Base-by-base conservation (phyloP, 2,113 vertebrate genomes). In the Clupea harengus region DNA sequence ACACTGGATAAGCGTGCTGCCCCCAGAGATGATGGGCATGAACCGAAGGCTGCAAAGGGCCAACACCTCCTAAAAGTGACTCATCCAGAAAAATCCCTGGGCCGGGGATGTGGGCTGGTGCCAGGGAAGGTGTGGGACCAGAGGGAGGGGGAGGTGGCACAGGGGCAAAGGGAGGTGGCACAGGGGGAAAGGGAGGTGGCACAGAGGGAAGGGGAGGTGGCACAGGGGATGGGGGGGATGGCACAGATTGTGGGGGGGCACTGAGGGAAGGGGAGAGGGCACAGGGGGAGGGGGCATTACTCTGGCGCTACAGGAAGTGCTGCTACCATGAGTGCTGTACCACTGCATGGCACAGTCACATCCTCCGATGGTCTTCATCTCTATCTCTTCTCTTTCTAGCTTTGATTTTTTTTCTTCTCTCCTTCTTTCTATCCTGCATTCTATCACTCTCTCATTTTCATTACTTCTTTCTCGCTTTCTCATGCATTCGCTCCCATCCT, bases 41-140 rank as follows among this genome's bases (percentile, higher is more conserved):
- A 78, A 15, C 72, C 9, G 25, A 78, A 32, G 17, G 72, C 72
- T 39, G 72, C 72, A 13, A 78, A 32, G 72, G 15, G 72, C 72
- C 25, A 78, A 39, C 72, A 78, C 72, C 72, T 78, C 72, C 39
- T 78, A 78, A 78, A 78, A 78, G 72, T 32, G 72, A 78, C 91
- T 92, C 90, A 92, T 91, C 87, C 83, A 28, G 88, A 89, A 84
- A 89, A 90, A 88, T 92, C 86, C 86, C 20, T 47, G 28, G 87
- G 87, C 88, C 85, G 88, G 90, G 85, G 88, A 88, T 90, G 91
- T 89, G 89, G 91, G 89, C 89, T 91, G 91, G 92, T 93, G 93
- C 92, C 91, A 93, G 92, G 92, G 92, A 91, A 90, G 92, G 92
- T 92, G 91, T 90, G 83, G 78, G 90, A 91, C 92, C 92, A 92